Base-by-base conservation (phyloP, 2,113 vertebrate species). In the Numida meleagris region DNA sequence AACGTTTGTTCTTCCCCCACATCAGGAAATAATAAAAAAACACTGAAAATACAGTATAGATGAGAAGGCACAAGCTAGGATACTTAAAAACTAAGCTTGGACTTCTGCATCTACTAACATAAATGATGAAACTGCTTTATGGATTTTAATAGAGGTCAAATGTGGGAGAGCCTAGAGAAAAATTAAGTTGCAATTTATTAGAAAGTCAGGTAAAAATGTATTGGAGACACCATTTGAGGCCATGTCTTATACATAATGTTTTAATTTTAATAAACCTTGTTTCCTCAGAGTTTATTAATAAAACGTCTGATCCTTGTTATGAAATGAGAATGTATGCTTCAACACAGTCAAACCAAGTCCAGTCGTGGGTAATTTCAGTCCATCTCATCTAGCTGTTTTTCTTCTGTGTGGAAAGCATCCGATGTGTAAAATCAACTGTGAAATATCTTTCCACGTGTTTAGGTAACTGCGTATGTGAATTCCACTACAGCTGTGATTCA, bases 1-100 rank as follows among this genome's bases (percentile, higher is more conserved):
- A 40, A 24, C 46, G 79, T 95, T 96, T 95, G 68, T 83, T 90
- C 59, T 92, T 93, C 74, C 89, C 55, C 71, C 67, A 93, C 85
- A 70, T 81, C 86, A 61, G 89, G 88, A 93, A 91, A 81, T 31
- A 94, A 86, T 9, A 40, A 24, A 57, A 42, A 86, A 65, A 0
- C 58, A 50, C 78, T 77, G 80, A 61, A 94, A 88, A 67, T 43
- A 43, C 31, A 85, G 33, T 1, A 20, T 13, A 55, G 61, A 75
- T 66, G 67, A 73, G 63, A 89, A 85, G 34, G 34, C 46, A 58
- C 33, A 77, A 67, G 46, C 55, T 33, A 67, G 67, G 34, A 91
- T 67, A 53, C 31, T 38, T 88, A 34, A 74, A 50, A 94, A 78
- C 38, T 71, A 68, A 68, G 27, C 36, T 76, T 81, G 72, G 55